Conservation (phyloP, 2,888 invertebrate genomes). For the Lasioglossum pauxillum region DNA sequence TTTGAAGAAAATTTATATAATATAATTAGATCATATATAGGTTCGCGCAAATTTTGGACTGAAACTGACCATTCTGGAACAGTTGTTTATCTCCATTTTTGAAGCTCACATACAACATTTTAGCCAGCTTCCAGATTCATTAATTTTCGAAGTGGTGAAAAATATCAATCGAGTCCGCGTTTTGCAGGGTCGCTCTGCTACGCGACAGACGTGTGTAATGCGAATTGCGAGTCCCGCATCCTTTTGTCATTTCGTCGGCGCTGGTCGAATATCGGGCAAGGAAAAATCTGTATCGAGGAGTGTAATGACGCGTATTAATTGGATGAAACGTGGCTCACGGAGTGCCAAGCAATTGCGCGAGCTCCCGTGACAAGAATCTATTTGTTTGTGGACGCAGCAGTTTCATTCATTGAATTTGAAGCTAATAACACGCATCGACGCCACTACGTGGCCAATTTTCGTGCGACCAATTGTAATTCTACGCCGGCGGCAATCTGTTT, state of each 20-base stretch:
- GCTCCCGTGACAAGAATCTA: slow-evolving; percentile 50
- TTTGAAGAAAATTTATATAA: not conserved
- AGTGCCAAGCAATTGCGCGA: slow-evolving; percentile 49
- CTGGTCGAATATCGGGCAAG: not conserved
- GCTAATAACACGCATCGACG: slow-evolving; percentile 56
- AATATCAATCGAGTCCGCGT: not conserved
- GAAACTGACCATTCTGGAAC: no score
- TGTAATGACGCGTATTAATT: slow-evolving; percentile 43
- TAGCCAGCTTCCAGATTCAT: not conserved
- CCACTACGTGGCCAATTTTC: slow-evolving; percentile 47
- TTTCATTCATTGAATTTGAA: slow-evolving; percentile 66
- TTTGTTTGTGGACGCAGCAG: slow-evolving; percentile 54
- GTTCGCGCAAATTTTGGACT: no score
- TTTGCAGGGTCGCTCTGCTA: not conserved
- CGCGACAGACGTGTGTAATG: no score
- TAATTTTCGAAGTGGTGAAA: not conserved
- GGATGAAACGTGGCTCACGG: slow-evolving; percentile 33
- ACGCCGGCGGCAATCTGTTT: slow-evolving; percentile 18
- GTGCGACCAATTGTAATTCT: slow-evolving; percentile 31
- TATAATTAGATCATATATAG: not conserved
- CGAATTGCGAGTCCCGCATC: not conserved
- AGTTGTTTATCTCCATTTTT: no score
- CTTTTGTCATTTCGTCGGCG: not conserved
- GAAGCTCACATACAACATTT: no score
- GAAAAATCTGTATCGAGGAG: not conserved